These are phyloP conservation scores for Hydrolagus affinis DNA, from an alignment of 2,113 vertebrate species.

Conservation along the genomic window DNA sequence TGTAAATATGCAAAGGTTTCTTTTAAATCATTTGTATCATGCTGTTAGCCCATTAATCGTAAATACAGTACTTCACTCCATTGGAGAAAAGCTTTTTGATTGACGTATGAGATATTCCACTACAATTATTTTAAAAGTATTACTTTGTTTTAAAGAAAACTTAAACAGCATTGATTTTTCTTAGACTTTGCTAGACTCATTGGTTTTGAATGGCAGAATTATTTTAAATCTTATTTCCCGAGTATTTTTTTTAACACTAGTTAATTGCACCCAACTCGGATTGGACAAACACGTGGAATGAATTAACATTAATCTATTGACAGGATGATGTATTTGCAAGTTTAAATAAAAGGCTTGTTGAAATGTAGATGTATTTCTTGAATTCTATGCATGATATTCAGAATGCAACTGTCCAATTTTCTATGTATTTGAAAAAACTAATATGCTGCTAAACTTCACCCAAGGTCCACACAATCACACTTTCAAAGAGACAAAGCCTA, in stretches of 20 bases:
- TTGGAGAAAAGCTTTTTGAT: not conserved
- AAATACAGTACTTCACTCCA: not conserved
- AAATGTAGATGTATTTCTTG: conserved; percentile 15
- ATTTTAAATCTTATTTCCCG: not conserved
- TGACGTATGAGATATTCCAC: not conserved
- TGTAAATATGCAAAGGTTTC: not conserved
- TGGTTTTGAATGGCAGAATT: conserved; percentile 18
- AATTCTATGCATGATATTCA: not conserved
- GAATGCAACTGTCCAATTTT: not conserved
- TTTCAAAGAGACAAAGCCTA: no score
- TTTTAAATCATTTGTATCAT: conserved; percentile 9
- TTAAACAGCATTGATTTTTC: conserved; percentile 2
- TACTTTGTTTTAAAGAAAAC: not conserved
- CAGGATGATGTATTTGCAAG: not conserved
- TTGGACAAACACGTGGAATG: not conserved
- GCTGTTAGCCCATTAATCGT: conserved; percentile 1
- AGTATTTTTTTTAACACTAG: conserved; percentile 1
- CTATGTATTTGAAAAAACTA: not conserved
- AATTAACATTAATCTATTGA: conserved; percentile 15
- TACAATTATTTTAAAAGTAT: not conserved
- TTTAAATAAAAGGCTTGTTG: conserved; percentile 28
- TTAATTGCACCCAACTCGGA: not conserved
- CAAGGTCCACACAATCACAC: no score
- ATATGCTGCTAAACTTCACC: not conserved
- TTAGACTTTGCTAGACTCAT: not conserved